phyloP scores from a whole-genome alignment of 2,113 vertebrate species.

The Neoarius graeffei region DNA sequence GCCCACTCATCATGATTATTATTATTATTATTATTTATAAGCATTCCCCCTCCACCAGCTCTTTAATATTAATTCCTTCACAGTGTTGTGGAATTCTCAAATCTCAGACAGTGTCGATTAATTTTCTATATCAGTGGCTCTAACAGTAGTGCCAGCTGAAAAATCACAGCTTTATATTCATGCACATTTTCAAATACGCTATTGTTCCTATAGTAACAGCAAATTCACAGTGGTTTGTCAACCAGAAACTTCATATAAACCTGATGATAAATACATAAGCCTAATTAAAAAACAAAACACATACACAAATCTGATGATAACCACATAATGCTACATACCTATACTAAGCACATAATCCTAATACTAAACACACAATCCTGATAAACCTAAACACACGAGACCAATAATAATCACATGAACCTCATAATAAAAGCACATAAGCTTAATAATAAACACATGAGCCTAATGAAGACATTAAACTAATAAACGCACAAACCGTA shows the following conservation, averaged over 20 bases:
- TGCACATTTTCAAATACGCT: background rate
- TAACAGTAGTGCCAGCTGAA: background rate
- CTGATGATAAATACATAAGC: background rate
- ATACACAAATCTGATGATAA: background rate
- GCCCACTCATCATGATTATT: too few relatives aligned
- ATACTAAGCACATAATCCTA: background rate
- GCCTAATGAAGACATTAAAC: background rate
- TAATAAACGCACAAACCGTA: background rate
- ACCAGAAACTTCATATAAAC: background rate
- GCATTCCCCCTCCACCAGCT: background rate
- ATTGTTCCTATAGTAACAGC: background rate
- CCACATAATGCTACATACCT: background rate
- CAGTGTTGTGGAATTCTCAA: background rate
- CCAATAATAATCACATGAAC: background rate
- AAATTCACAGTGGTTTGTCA: background rate
- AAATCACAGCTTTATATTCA: background rate
- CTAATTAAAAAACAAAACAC: background rate
- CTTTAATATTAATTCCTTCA: background rate
- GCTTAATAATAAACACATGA: background rate
- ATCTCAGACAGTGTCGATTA: background rate
- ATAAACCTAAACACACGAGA: background rate
- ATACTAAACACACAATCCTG: background rate
- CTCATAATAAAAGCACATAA: background rate
- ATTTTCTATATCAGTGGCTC: background rate
- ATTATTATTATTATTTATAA: constrained; percentile 15